Evolutionary conservation across 1,140 invertebrate genomes (phyloP).

Genomic region (Bombus affinis): DNA sequence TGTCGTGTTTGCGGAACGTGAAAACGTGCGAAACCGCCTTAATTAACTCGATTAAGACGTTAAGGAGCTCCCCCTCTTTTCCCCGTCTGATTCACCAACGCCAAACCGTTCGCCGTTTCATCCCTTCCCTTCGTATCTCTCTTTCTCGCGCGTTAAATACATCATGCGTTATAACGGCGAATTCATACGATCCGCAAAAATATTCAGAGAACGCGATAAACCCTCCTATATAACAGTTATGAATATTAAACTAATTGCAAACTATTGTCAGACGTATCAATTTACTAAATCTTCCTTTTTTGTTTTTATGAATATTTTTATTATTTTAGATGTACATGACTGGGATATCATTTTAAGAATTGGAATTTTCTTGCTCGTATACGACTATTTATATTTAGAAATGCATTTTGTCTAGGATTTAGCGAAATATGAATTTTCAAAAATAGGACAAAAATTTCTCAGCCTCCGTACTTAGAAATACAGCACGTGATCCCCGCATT

Average conservation of each 20-base stretch:
- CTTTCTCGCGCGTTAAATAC: not conserved
- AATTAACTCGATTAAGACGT: conserved; percentile 79
- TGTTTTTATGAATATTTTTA: not conserved
- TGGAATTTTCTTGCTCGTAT: not conserved
- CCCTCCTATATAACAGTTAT: not conserved
- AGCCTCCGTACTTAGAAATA: too few relatives aligned
- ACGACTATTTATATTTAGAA: too few relatives aligned
- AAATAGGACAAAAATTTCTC: not conserved
- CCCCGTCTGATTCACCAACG: not conserved
- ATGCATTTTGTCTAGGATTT: too few relatives aligned
- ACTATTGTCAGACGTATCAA: not conserved
- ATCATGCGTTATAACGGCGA: not conserved
- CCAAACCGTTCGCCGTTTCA: not conserved
- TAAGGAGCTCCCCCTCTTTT: conserved; percentile 29
- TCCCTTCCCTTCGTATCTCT: too few relatives aligned
- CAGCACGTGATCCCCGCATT: too few relatives aligned
- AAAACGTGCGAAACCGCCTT: conserved; percentile 73
- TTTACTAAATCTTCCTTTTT: not conserved
- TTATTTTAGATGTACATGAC: too few relatives aligned
- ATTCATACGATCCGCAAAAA: not conserved
- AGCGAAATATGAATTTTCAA: not conserved
- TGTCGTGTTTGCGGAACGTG: conserved; percentile 66
- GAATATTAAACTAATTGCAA: not conserved
- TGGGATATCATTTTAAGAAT: not conserved
- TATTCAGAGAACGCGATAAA: not conserved